A percentile compares a stretch with the other conserved stretches of the same genome.
phyloP scores from a whole-genome alignment of 2,113 vertebrate species.

The Alosa alosa region DNA sequence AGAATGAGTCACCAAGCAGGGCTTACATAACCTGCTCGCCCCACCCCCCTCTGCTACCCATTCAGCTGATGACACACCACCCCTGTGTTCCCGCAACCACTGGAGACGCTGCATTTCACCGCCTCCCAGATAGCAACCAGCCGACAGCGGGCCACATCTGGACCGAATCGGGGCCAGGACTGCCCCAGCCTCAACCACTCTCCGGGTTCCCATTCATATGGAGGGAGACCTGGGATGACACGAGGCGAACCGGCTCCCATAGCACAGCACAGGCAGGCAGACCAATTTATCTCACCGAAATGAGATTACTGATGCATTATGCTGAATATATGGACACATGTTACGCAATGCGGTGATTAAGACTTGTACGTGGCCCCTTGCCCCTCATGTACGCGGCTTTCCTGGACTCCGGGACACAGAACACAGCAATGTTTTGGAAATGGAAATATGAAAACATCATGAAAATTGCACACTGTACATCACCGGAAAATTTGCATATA shows the following conservation, averaged over 20 bases:
- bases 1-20: constrained; percentile 65
- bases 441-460: not conserved
- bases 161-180: not conserved
- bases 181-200: not conserved
- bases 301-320: not conserved
- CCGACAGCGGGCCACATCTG: not conserved
- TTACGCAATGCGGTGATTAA: not conserved
- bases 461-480: not conserved
- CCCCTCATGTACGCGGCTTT: not conserved
- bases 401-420: not conserved
- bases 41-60: constrained; percentile 53
- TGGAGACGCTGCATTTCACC: constrained; percentile 10
- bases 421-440: not conserved
- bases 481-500: not conserved
- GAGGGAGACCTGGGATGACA: not conserved
- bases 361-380: not conserved
- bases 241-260: not conserved
- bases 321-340: not conserved
- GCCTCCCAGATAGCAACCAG: not conserved
- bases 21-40: constrained; percentile 60
- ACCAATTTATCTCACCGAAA: not conserved
- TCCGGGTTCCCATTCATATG: not conserved
- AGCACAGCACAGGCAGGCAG: not conserved
- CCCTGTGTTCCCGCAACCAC: constrained; percentile 15
- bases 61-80: not conserved